Conservation (phyloP, 2,888 invertebrate species). For the Eilema sororculum region DNA sequence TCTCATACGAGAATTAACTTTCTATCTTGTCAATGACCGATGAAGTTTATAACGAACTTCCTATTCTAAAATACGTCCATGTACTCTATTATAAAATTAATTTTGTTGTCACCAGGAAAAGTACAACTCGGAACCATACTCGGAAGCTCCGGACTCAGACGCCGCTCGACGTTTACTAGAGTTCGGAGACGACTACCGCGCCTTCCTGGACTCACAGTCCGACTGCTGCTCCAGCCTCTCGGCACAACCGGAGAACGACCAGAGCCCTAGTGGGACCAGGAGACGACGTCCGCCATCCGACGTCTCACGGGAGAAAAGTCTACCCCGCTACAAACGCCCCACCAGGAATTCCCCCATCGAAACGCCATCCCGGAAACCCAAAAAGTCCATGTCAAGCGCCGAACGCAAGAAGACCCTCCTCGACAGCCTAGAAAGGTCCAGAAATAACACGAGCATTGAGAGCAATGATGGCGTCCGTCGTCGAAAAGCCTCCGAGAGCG, state of each 20-base stretch:
- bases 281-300: conserved; percentile 80
- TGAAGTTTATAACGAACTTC: too few relatives aligned
- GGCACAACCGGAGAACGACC: conserved; percentile 86
- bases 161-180: conserved; percentile 93
- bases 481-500: conserved; percentile 75
- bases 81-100: background rate
- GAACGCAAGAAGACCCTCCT: conserved; percentile 82
- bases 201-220: conserved; percentile 95
- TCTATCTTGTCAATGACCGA: background rate
- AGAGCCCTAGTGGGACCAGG: conserved; percentile 73
- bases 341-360: conserved; percentile 76
- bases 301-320: conserved; percentile 68
- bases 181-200: conserved; percentile 96
- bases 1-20: background rate
- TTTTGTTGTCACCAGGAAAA: conserved; percentile 90
- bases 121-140: conserved; percentile 96
- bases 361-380: conserved; percentile 78
- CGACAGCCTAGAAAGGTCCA: conserved; percentile 81
- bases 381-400: conserved; percentile 84
- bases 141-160: conserved; percentile 94
- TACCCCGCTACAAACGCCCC: conserved; percentile 76
- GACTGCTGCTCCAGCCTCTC: conserved; percentile 94
- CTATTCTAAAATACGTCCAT: background rate
- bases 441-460: conserved; percentile 82
- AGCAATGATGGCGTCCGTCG: conserved; percentile 78